Conservation (phyloP, 2,113 vertebrate species). For the Pholis gunnellus region DNA sequence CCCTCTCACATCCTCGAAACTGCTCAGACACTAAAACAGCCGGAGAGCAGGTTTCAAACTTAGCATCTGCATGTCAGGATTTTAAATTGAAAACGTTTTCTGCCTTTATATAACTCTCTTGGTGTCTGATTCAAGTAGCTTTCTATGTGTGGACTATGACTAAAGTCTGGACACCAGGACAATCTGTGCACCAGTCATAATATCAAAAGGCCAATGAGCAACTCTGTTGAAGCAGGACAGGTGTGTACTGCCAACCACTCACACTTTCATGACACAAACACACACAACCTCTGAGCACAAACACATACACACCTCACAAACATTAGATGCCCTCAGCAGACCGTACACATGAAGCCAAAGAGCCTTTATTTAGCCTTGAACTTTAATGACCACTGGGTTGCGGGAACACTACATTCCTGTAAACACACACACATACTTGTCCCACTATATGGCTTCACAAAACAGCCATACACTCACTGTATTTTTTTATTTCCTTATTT, state of each 20-base stretch:
- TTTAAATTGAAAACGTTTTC: neutral
- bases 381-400: constrained; percentile 59
- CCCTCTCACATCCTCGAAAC: neutral
- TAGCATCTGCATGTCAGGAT: neutral
- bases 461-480: constrained; percentile 28
- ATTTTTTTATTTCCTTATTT: constrained; percentile 35
- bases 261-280: neutral
- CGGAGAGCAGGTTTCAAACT: neutral
- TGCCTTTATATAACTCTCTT: neutral
- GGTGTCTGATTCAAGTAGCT: neutral
- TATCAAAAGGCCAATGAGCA: neutral
- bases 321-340: constrained; percentile 8
- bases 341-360: constrained; percentile 31
- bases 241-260: neutral
- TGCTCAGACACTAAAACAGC: neutral
- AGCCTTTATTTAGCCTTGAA: constrained; percentile 79
- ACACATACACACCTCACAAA: neutral
- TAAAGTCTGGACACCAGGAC: neutral
- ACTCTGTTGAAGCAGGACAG: neutral
- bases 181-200: neutral
- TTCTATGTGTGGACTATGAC: constrained; percentile 3
- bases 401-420: constrained; percentile 38
- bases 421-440: neutral
- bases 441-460: neutral
- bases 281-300: neutral